A percentile compares a stretch with the other conserved stretches of the same genome.
phyloP scores from a whole-genome alignment of 2,797 vertebrate species.

The Enteromius fasciolatus region DNA sequence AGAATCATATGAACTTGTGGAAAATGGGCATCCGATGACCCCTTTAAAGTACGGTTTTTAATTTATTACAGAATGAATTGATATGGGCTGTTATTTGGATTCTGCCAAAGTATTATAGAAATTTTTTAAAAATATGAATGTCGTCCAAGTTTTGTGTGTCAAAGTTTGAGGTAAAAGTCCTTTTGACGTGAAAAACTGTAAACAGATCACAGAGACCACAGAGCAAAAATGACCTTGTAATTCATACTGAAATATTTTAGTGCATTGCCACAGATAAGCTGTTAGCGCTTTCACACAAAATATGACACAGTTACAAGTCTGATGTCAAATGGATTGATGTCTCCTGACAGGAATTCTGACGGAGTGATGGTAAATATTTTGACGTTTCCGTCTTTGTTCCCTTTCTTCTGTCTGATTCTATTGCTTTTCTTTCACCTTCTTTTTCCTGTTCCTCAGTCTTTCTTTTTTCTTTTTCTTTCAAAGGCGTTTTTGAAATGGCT shows the following conservation, averaged over 20 bases:
- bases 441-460: conserved; percentile 9
- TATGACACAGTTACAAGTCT: background rate
- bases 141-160: background rate
- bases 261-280: background rate
- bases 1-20: too few relatives aligned
- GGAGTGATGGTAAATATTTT: conserved; percentile 38
- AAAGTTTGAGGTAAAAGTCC: background rate
- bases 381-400: conserved; percentile 5
- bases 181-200: background rate
- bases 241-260: background rate
- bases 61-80: background rate
- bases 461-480: conserved; percentile 29
- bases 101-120: background rate
- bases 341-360: conserved; percentile 17
- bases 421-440: conserved; percentile 11
- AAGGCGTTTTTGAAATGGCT: conserved; percentile 71
- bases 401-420: conserved; percentile 25
- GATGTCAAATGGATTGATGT: conserved; percentile 2
- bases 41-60: background rate
- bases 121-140: background rate
- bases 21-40: too few relatives aligned
- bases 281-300: background rate
- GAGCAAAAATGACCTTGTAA: background rate
- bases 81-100: background rate
- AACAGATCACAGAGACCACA: conserved; percentile 13